Base-by-base conservation (phyloP, 2,888 invertebrate genomes). In the Eupithecia inturbata region DNA sequence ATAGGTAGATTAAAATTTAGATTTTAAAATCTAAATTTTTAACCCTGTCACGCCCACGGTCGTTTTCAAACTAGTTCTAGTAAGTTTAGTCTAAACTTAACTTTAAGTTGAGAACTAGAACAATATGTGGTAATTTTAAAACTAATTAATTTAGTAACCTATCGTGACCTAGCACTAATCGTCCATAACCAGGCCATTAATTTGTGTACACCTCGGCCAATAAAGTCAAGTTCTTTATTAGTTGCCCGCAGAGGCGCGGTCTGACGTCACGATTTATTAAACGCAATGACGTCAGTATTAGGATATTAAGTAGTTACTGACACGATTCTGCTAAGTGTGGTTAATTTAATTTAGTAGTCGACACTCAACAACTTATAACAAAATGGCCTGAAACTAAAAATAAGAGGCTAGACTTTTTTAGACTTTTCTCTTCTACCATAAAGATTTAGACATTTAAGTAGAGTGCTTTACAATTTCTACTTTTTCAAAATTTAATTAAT, bases 201-300 rank as follows among this genome's bases (percentile, higher is more conserved):
- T 64, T 70, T 66, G 36, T 39, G 66, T 66, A 53, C 49, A 39
- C 66, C 63, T 64, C 64, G 22, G 33, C 36, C 36, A 66, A 49
- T 75, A 75, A 75, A 75, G 45, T 70, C 64, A 72, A 72, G 33
- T 62, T 70, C 64, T 72, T 75, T 72, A 75, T 68, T 45, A 66
- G 45, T 53, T 68, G 28, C 60, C 26, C 53, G 36, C 67, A 57
- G 62, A 71, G 76, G 76, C 62, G 76, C 67, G 76, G 71, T 67
- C 57, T 72, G 60, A 75, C 76, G 73, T 73, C 76, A 76, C 49
- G 41, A 69, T 62, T 68, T 68, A 74, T 68, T 70, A 64, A 70
- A 63, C 49, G 49, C 49, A 53, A 53, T 67, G 67, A 70, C 72
- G 72, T 76, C 72, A 76, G 69, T 75, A 57, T 57, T 26, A 57